Evolutionary conservation across 2,888 invertebrate genomes (phyloP).

Genomic region (Lucinisca nassula): DNA sequence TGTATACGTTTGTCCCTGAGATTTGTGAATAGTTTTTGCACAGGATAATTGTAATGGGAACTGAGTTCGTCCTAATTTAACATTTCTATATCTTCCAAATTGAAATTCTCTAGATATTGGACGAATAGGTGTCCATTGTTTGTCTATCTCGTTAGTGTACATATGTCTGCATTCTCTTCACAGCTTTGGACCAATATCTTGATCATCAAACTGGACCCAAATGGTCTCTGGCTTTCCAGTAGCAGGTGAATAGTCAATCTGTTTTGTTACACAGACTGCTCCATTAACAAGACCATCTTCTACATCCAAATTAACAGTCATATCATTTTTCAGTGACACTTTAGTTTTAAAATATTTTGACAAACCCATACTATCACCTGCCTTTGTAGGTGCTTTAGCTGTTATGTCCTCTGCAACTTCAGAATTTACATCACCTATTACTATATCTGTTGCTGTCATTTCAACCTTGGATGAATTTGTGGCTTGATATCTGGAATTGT

Average conservation of each 20-base stretch:
- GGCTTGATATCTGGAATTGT: not conserved
- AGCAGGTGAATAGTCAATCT: not conserved
- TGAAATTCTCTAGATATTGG: slow-evolving; percentile 20
- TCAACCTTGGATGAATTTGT: not conserved
- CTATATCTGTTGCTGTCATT: slow-evolving; percentile 29
- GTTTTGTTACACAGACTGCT: slow-evolving; percentile 17
- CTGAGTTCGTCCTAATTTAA: slow-evolving; percentile 33
- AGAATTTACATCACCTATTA: slow-evolving; percentile 38
- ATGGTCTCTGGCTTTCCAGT: not conserved
- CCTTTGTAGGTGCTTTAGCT: slow-evolving; percentile 4
- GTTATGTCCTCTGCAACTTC: slow-evolving; percentile 29
- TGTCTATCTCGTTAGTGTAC: slow-evolving; percentile 1
- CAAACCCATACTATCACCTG: slow-evolving; percentile 37
- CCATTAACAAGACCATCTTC: slow-evolving; percentile 59
- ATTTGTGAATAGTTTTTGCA: slow-evolving; percentile 52
- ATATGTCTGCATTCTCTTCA: slow-evolving; percentile 25
- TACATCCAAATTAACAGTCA: slow-evolving; percentile 48
- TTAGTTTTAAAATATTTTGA: slow-evolving; percentile 18
- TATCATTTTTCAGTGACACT: slow-evolving; percentile 33
- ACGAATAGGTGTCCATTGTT: slow-evolving; percentile 45
- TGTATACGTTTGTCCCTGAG: slow-evolving; percentile 51
- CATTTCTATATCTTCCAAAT: slow-evolving; percentile 23
- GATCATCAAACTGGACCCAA: slow-evolving; percentile 42
- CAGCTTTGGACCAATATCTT: slow-evolving; percentile 28
- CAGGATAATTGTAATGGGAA: slow-evolving; percentile 46